phyloP scores from a whole-genome alignment of 2,797 vertebrate genomes.

The Acanthopagrus latus region DNA sequence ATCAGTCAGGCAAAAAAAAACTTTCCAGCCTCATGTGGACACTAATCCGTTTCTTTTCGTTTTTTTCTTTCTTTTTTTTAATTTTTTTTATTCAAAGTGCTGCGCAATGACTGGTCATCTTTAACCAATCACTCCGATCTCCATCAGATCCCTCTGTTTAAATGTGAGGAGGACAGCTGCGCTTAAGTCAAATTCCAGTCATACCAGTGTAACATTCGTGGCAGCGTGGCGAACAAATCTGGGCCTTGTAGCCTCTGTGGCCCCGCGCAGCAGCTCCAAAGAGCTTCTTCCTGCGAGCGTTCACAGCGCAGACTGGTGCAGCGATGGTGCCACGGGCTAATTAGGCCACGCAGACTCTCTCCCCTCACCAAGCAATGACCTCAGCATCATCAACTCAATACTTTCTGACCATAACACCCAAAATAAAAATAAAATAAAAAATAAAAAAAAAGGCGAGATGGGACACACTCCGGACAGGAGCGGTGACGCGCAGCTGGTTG shows the following conservation, averaged over 20 bases:
- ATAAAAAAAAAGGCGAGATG: too few species aligned
- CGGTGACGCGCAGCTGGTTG: conserved; percentile 57
- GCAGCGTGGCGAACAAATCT: conserved; percentile 51
- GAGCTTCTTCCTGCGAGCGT: conserved; percentile 62
- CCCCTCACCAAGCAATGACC: conserved; percentile 61
- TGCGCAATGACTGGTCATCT: conserved; percentile 39
- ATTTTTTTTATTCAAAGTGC: background rate
- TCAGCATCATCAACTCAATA: conserved; percentile 61
- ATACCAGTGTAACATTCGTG: conserved; percentile 57
- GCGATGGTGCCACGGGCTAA: conserved; percentile 65
- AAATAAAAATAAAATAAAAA: too few species aligned
- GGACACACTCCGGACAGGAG: conserved; percentile 35
- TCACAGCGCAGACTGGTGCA: conserved; percentile 55
- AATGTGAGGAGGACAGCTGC: conserved; percentile 60
- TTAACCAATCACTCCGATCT: conserved; percentile 38
- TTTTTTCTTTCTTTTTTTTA: too few species aligned
- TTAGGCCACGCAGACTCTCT: conserved; percentile 69
- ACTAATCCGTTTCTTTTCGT: conserved; percentile 19
- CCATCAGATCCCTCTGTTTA: conserved; percentile 33
- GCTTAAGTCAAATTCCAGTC: conserved; percentile 67
- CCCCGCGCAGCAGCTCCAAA: conserved; percentile 58
- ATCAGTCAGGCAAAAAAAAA: conserved; percentile 40
- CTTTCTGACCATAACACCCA: conserved; percentile 68
- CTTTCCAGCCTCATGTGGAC: conserved; percentile 31
- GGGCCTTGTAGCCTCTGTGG: conserved; percentile 57